phyloP scores from a whole-genome alignment of 2,797 vertebrate genomes.

The Emys orbicularis region DNA sequence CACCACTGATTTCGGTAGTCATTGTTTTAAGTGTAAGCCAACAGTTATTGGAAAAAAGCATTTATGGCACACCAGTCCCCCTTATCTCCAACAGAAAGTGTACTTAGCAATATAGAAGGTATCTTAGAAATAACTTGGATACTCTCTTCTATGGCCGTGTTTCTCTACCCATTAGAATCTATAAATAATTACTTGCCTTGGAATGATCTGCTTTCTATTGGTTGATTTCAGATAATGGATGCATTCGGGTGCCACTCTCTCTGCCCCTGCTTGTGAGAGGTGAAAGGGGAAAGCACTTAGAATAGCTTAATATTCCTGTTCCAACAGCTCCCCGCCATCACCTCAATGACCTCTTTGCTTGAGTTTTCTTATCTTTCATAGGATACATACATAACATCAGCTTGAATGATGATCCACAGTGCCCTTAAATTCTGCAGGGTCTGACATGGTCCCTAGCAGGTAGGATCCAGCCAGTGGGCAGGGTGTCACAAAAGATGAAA shows the following conservation, averaged over 20 bases:
- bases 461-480: neutral
- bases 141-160: neutral
- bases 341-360: neutral
- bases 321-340: neutral
- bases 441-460: neutral
- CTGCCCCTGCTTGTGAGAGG: neutral
- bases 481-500: neutral
- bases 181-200: constrained; percentile 32
- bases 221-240: neutral
- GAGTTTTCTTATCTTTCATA: neutral
- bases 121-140: neutral
- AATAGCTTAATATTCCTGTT: fast-evolving
- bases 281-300: neutral
- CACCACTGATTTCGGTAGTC: constrained; percentile 28
- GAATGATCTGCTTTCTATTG: neutral
- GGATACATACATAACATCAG: neutral
- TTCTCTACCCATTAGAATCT: neutral
- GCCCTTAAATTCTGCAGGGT: neutral
- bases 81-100: neutral
- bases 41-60: constrained; percentile 25
- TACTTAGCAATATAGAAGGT: neutral
- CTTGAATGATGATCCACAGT: neutral
- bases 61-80: constrained; percentile 12
- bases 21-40: constrained; percentile 14
- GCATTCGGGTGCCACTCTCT: neutral